Evolutionary conservation across 1,140 invertebrate species (phyloP).

Genomic region (Notospermus geniculatus): DNA sequence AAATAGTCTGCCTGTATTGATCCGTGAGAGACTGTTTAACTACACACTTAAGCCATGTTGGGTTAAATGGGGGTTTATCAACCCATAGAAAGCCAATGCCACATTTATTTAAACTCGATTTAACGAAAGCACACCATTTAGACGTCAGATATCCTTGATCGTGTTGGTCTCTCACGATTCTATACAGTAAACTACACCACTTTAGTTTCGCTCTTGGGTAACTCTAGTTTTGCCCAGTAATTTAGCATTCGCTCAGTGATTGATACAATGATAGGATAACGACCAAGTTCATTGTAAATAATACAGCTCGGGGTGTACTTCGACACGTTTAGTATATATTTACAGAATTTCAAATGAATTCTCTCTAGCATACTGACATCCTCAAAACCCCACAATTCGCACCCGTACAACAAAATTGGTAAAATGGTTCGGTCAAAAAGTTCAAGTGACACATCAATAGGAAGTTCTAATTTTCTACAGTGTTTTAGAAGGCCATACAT

Average conservation of each 20-base stretch:
- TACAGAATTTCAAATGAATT: constrained; percentile 14
- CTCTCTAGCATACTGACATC: constrained; percentile 13
- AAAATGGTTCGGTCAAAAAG: constrained; percentile 17
- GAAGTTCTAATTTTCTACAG: constrained; percentile 11
- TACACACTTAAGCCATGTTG: too few relatives aligned
- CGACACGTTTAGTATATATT: constrained; percentile 13
- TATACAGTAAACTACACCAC: constrained; percentile 3
- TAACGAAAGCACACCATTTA: constrained; percentile 1
- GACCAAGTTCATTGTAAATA: constrained; percentile 17
- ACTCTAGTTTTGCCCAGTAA: constrained; percentile 5
- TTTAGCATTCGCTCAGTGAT: constrained; percentile 1
- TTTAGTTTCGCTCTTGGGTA: constrained; percentile 7
- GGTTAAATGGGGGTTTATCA: too few relatives aligned
- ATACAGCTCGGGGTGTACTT: constrained; percentile 14
- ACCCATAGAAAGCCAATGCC: too few relatives aligned
- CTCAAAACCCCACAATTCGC: constrained; percentile 18
- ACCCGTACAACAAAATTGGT: constrained; percentile 15
- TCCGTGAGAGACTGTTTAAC: too few relatives aligned
- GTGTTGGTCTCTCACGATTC: background rate
- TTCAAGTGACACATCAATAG: constrained; percentile 13
- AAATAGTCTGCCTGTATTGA: too few relatives aligned
- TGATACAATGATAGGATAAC: background rate
- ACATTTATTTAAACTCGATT: constrained; percentile 12
- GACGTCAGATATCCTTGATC: background rate
- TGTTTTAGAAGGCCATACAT: constrained; percentile 12